A percentile compares a stretch with the other conserved stretches of the same genome.
These are phyloP conservation scores for Gracilinanus agilis DNA, from an alignment of 2,113 vertebrate species.

Conservation along the genomic window DNA sequence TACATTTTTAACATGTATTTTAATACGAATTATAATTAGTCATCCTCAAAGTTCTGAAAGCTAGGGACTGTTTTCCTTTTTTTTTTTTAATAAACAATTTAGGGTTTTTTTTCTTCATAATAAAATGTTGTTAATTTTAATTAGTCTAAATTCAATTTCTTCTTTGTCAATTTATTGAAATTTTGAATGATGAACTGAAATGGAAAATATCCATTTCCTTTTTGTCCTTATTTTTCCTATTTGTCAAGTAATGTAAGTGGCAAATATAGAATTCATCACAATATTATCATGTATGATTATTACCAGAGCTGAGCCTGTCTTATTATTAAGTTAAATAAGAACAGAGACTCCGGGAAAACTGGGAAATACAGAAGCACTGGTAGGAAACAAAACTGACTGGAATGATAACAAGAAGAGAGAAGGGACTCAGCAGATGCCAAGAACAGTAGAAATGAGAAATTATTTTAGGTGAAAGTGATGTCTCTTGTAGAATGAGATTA, in stretches of 20 bases:
- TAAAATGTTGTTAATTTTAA: neutral
- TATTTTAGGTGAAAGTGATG: neutral
- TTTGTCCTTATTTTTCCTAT: neutral
- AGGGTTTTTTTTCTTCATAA: neutral
- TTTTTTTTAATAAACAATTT: neutral
- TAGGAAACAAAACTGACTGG: neutral
- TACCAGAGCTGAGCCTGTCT: neutral
- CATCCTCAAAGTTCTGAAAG: neutral
- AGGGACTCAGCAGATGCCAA: neutral
- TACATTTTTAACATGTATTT: neutral
- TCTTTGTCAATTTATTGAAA: slow-evolving; percentile 11
- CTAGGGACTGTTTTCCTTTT: neutral
- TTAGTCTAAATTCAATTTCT: neutral
- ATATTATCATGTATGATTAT: slow-evolving; percentile 20
- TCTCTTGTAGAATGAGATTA: neutral
- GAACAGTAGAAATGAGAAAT: neutral
- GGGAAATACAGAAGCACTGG: neutral
- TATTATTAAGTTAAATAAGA: neutral
- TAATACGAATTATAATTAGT: neutral
- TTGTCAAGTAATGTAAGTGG: slow-evolving; percentile 3
- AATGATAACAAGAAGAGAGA: neutral
- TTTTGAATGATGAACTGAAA: slow-evolving; percentile 14
- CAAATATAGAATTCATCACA: neutral
- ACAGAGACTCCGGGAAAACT: neutral
- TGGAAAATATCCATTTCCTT: slow-evolving; percentile 7